These are phyloP conservation scores for Xestia rhomboidea DNA, from an alignment of 2,888 invertebrate species.

Conservation along the genomic window DNA sequence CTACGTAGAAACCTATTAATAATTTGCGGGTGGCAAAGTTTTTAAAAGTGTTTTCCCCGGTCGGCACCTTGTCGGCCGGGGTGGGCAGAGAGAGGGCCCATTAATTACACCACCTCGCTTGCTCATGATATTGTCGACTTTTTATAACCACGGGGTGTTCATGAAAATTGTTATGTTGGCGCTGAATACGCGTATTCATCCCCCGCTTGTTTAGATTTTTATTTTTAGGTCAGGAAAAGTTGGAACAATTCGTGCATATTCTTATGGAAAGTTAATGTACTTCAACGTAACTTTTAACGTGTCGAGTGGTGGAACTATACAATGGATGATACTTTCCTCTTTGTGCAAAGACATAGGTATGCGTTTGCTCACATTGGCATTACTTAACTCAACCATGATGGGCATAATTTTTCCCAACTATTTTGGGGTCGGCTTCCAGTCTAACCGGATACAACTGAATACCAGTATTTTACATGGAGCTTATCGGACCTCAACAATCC, in stretches of 20 bases:
- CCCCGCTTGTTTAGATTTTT: slow-evolving; percentile 51
- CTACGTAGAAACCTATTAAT: slow-evolving; percentile 88
- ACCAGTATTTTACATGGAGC: background rate
- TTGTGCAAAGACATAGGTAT: background rate
- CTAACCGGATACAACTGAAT: background rate
- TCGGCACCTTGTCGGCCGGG: slow-evolving; percentile 74
- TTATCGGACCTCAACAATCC: background rate
- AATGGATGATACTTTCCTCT: background rate
- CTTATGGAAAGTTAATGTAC: background rate
- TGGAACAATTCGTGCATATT: slow-evolving; percentile 14
- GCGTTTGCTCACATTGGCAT: background rate
- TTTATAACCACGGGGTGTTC: slow-evolving; percentile 73
- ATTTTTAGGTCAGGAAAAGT: slow-evolving; percentile 34
- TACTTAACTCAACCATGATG: background rate
- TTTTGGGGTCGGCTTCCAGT: background rate
- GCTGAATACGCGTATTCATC: slow-evolving; percentile 56
- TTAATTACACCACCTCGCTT: slow-evolving; percentile 84
- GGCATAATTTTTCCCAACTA: background rate
- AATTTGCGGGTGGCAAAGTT: slow-evolving; percentile 87
- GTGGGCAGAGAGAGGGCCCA: slow-evolving; percentile 65
- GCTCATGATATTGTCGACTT: slow-evolving; percentile 85
- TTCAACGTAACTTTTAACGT: background rate
- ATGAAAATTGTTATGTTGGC: slow-evolving; percentile 69
- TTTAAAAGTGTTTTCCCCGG: slow-evolving; percentile 86
- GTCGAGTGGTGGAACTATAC: background rate